Base-by-base conservation (phyloP, 1,140 invertebrate genomes). In the Lucilia cuprina region DNA sequence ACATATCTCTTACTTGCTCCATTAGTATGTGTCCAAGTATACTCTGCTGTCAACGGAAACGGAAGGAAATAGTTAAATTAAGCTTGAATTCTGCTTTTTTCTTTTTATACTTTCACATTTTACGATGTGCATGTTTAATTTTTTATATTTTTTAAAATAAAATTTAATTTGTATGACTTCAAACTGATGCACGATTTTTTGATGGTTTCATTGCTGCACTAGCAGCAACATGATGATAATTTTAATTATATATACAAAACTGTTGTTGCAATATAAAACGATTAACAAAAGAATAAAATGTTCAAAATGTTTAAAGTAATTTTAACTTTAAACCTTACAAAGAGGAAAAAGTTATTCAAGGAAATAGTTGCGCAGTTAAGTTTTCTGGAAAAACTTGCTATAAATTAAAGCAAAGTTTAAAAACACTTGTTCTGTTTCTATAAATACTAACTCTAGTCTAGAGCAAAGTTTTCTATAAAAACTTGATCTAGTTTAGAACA, bases 41-140 rank as follows among this genome's bases (percentile, higher is more conserved):
- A 41, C 41, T 10, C 12, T 55, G 17, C 50, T 55, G 17, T 0
- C 0, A 55, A 55, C 50, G 50, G 50, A 70, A 70, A 70, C 65
- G 65, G 65, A 70, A 70, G 65, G 65, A 70, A 70, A 70, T 70
- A 70, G 65, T 70, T 25, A 70, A 70, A 70, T 70, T 70, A 70
- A 70, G 21, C 65, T 70, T 70, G 19, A 70, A 21, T 21, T 25
- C 55, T 41, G 41, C 5, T 14, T 14, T 55, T 55, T 55, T 12
- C 13, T 55, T 5, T 12, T 4, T 55, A 17, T 55, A 55, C 50
- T 41, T 41, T 41, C 41, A 41, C 41, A 30, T 30, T 30, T 30
- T 30, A 30, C 25, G 25, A 41, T 55, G 50, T 55, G 10, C 41
- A 41, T 49, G 49, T 49, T 55, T 55, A 55, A 55, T 12, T 14